Percentiles rank a stretch among this genome's conserved stretches.
phyloP scores from a whole-genome alignment of 2,797 vertebrate species.

The Enteromius anoplus region DNA sequence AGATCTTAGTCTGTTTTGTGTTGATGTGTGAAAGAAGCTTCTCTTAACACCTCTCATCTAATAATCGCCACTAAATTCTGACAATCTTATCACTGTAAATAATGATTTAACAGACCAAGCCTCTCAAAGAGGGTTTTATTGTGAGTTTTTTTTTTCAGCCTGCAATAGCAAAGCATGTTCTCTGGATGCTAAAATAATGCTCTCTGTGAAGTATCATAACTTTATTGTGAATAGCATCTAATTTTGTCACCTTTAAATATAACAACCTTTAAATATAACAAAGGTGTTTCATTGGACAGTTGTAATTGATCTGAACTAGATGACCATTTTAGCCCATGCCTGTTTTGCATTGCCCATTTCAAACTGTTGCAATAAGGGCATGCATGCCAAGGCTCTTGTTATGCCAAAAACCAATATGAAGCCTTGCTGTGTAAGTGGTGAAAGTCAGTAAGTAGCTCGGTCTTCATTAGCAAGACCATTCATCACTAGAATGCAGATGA shows the following conservation, averaged over 20 bases:
- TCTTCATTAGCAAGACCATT: conserved; percentile 74
- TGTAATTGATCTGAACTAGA: not conserved
- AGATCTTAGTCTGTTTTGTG: not conserved
- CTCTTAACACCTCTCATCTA: not conserved
- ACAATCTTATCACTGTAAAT: not conserved
- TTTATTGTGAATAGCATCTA: not conserved
- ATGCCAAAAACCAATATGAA: conserved; percentile 57
- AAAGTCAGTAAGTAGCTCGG: conserved; percentile 66
- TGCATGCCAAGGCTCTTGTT: conserved; percentile 42
- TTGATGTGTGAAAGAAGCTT: not conserved
- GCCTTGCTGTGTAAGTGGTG: conserved; percentile 60
- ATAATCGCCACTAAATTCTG: not conserved
- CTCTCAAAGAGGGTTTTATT: not conserved
- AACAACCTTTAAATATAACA: not conserved
- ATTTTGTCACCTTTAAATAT: not conserved
- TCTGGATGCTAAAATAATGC: not conserved
- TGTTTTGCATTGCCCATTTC: conserved; percentile 15
- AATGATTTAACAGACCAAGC: not conserved
- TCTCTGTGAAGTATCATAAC: not conserved
- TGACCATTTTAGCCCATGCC: not conserved
- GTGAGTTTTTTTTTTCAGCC: not conserved
- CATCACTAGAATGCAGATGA: conserved; percentile 79
- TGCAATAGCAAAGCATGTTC: not conserved
- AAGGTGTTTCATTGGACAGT: not conserved
- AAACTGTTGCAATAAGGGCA: not conserved